phyloP scores from a whole-genome alignment of 2,888 invertebrate genomes.

The Rapana venosa region DNA sequence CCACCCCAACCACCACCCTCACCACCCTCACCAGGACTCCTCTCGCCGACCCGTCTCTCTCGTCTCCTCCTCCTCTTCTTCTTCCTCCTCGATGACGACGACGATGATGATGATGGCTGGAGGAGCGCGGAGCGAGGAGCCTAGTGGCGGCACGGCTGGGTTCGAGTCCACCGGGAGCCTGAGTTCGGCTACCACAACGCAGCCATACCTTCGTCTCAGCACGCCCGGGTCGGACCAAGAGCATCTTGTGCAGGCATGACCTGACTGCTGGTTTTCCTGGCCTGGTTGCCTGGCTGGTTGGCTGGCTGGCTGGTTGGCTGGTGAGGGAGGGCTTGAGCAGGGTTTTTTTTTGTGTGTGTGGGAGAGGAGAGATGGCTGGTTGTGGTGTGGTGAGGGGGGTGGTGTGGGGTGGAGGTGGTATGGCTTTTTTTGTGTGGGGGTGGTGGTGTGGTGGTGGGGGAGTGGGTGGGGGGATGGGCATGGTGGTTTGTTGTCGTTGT shows the following conservation, averaged over 20 bases:
- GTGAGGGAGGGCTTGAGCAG: no score
- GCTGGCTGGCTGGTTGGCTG: no score
- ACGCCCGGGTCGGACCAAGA: conserved; percentile 29
- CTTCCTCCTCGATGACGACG: no score
- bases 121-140: background rate
- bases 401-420: background rate
- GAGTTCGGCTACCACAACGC: conserved; percentile 33
- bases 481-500: background rate
- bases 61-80: background rate
- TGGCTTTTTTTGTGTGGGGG: background rate
- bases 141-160: conserved; percentile 2
- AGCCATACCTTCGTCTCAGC: conserved; percentile 38
- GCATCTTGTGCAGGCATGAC: background rate
- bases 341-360: background rate
- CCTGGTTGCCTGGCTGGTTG: no score
- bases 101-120: conserved; percentile 4
- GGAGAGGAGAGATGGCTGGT: background rate
- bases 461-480: background rate
- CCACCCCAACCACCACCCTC: conserved; percentile 24
- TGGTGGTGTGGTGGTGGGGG: background rate
- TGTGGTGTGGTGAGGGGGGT: no score
- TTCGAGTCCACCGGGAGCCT: conserved; percentile 14
- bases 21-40: background rate
- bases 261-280: no score
- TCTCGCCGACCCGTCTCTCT: conserved; percentile 1